Percentiles rank a stretch among this genome's conserved stretches.
phyloP scores from a whole-genome alignment of 2,888 invertebrate species.

The Lasioglossum oenotherae region DNA sequence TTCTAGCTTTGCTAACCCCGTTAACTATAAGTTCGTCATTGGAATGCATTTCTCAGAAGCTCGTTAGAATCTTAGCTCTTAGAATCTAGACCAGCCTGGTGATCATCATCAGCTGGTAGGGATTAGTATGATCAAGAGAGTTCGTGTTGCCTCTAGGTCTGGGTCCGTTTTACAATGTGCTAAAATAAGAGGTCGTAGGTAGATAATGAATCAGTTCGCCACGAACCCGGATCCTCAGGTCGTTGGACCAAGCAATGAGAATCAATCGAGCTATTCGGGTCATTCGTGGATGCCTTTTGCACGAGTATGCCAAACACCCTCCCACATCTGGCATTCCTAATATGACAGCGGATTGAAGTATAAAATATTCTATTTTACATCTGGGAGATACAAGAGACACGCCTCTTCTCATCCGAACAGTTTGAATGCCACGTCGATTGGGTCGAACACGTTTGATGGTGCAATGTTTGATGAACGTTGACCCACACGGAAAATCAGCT shows the following conservation, averaged over 20 bases:
- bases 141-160: neutral
- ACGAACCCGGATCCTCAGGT: constrained; percentile 9
- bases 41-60: too few relatives aligned
- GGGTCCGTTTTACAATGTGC: neutral
- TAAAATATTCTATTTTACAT: constrained; percentile 5
- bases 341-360: neutral
- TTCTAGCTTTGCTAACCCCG: neutral
- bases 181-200: neutral
- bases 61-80: too few relatives aligned
- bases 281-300: neutral
- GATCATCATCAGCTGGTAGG: too few relatives aligned
- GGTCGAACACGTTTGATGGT: neutral
- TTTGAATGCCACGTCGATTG: neutral
- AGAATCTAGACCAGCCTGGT: too few relatives aligned
- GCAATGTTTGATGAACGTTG: neutral
- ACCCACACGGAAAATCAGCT: neutral
- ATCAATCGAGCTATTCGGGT: neutral
- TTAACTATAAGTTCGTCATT: too few relatives aligned
- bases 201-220: neutral
- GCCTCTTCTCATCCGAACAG: neutral
- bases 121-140: too few relatives aligned
- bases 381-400: neutral
- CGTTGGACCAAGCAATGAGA: neutral
- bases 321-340: neutral
- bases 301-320: neutral